Evolutionary conservation across 1,140 invertebrate genomes (phyloP).

Genomic region (Drosophila varians): DNA sequence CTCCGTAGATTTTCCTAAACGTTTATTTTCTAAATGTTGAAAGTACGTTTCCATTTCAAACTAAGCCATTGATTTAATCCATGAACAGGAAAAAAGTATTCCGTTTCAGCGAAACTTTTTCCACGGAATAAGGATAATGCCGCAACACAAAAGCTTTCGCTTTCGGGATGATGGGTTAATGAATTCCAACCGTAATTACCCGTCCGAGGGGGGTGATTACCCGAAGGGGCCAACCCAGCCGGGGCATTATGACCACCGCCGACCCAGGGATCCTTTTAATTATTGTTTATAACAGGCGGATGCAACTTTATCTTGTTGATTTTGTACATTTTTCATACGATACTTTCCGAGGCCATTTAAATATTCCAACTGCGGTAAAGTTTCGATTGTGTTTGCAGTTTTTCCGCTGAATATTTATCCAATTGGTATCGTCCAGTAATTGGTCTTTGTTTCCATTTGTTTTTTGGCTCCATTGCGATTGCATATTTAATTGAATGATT

Average conservation of each 20-base stretch:
- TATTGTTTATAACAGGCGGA: constrained; percentile 73
- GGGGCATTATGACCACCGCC: constrained; percentile 29
- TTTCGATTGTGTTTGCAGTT: constrained; percentile 69
- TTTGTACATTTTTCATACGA: constrained; percentile 25
- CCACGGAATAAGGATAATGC: neutral
- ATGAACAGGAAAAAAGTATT: neutral
- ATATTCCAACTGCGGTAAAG: constrained; percentile 60
- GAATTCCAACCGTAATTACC: constrained; percentile 63
- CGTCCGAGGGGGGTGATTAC: constrained; percentile 10
- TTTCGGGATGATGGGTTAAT: constrained; percentile 54
- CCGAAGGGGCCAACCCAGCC: constrained; percentile 23
- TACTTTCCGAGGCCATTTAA: constrained; percentile 39
- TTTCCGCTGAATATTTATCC: constrained; percentile 60
- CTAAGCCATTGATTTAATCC: neutral
- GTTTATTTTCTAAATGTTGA: neutral
- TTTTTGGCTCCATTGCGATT: constrained; percentile 50
- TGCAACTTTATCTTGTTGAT: constrained; percentile 64
- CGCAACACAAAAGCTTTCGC: neutral
- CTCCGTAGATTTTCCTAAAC: neutral
- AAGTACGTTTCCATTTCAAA: neutral
- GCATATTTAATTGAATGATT: constrained; percentile 71
- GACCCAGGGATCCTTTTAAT: constrained; percentile 72
- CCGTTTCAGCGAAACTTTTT: neutral
- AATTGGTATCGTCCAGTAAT: constrained; percentile 61
- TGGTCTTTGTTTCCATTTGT: constrained; percentile 56